Base-by-base conservation (phyloP, 2,888 invertebrate genomes). In the Dorcus hopei region DNA sequence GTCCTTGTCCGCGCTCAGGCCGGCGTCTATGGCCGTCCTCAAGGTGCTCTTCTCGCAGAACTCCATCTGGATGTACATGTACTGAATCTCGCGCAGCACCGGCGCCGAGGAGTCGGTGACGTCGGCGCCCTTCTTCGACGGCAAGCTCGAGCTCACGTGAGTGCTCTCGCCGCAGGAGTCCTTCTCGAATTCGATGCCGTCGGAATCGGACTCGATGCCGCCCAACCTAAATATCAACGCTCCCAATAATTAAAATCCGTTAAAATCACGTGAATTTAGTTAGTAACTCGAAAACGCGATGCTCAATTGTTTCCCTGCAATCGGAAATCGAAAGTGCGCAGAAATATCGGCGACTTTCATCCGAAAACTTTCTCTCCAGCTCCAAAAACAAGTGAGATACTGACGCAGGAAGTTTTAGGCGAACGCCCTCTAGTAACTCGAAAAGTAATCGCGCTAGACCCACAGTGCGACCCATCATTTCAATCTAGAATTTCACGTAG, bases 51-150 rank as follows among this genome's bases (percentile, higher is more conserved):
- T 97, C 74, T 97, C 97, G 77, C 99, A 99, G 77, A 95, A 97
- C 80, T 99, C 98, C 99, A 99, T 99, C 81, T 98, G 94, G 67
- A 93, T 93, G 73, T 93, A 96, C 80, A 97, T 86, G 57, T 89
- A 89, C 72, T 90, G 88, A 49, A 85, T 82, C 68, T 81, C 80
- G 39, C 60, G 49, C 3, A 33, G 5, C n/a, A 38, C 49, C 5
- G 43, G 45, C 11, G 38, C 38, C 11, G 14, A 11, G 8, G 49
- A 49, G 33, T 33, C 49, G n/a, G 49, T 49, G 33, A 45, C 45
- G 45, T 45, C 45, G n/a, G 19, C 23, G 23, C 14, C n/a, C n/a
- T n/a, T 45, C 3, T 8, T 14, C 3, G 14, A 26, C 9, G 49
- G 38, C 33, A 26, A 8, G n/a, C n/a, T 49, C 26, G 9, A 49